Percentiles rank a stretch among this genome's conserved stretches.
Conservation (phyloP, 2,888 invertebrate species). For the Sinotaia quadrata region DNA sequence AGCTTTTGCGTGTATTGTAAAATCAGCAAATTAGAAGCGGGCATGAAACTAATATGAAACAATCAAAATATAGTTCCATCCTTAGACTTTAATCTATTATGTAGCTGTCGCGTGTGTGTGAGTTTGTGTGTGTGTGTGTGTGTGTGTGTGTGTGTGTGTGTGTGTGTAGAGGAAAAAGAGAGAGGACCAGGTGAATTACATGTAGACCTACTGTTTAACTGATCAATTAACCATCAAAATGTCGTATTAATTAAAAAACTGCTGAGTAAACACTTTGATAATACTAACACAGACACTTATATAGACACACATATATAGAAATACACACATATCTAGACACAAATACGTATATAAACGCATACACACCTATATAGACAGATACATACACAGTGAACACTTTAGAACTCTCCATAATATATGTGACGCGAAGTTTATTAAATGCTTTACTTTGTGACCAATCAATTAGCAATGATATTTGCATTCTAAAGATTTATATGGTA, state of each 20-base stretch:
- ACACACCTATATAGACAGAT: neutral
- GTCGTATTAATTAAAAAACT: too few relatives aligned
- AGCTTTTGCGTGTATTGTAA: too few relatives aligned
- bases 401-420: neutral
- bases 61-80: too few relatives aligned
- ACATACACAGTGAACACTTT: neutral
- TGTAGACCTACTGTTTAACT: too few relatives aligned
- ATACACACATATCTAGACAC: slow-evolving; percentile 8
- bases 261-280: neutral
- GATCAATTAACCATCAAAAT: too few relatives aligned
- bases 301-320: neutral
- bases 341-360: neutral
- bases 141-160: slow-evolving; percentile 8
- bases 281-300: slow-evolving; percentile 2
- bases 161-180: neutral
- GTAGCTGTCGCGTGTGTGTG: neutral
- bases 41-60: too few relatives aligned
- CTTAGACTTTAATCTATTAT: neutral
- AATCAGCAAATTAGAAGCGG: too few relatives aligned
- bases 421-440: too few relatives aligned
- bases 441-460: too few relatives aligned
- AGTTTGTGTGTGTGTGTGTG: neutral
- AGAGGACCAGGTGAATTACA: too few relatives aligned
- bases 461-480: too few relatives aligned
- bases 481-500: too few relatives aligned